These are phyloP conservation scores for Nebria brevicollis DNA, from an alignment of 2,888 invertebrate genomes.

Conservation along the genomic window DNA sequence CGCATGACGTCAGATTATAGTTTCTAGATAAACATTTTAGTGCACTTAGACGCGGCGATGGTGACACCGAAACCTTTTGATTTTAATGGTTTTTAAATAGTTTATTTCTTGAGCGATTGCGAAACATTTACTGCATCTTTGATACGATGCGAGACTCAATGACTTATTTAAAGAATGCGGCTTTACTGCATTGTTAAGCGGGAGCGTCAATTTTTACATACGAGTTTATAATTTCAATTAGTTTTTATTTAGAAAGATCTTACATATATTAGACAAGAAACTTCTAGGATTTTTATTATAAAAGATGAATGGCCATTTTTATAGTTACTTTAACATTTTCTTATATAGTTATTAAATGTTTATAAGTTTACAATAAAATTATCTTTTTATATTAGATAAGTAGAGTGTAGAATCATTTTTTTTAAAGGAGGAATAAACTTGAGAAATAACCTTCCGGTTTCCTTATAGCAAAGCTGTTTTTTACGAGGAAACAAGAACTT, in stretches of 20 bases:
- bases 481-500: no score
- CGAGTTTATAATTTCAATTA: background rate
- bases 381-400: no score
- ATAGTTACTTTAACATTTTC: no score
- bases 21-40: background rate
- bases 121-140: background rate
- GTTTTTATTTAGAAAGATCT: no score
- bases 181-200: background rate
- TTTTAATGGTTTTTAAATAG: background rate
- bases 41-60: background rate
- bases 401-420: no score
- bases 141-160: background rate
- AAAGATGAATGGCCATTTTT: no score
- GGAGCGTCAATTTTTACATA: background rate
- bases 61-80: background rate
- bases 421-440: no score
- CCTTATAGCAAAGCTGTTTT: no score
- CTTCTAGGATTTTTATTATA: no score
- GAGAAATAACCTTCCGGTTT: no score
- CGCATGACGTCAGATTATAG: background rate
- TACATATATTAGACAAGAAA: no score
- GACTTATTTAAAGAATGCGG: background rate
- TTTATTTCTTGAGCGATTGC: background rate
- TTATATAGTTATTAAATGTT: background rate
- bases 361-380: background rate